Conservation (phyloP, 2,888 invertebrate species). For the Eurytoma adleriae region DNA sequence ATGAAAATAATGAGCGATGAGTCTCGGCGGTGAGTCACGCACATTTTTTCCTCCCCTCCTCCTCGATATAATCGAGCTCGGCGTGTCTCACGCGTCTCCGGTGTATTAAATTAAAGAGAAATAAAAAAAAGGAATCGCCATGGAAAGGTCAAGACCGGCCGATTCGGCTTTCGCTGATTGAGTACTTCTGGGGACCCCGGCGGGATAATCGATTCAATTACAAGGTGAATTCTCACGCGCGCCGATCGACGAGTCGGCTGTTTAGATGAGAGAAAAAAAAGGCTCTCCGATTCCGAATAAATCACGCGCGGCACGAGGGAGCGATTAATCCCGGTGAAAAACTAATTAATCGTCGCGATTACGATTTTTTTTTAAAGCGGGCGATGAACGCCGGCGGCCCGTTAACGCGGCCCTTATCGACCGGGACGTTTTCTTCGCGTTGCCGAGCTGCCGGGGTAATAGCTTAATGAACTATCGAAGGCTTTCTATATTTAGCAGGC, state of each 20-base stretch:
- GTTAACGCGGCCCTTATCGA: conserved; percentile 30
- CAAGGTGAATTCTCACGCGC: conserved; percentile 18
- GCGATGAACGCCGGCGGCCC: not conserved
- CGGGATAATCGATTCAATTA: conserved; percentile 42
- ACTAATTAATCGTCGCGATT: conserved; percentile 55
- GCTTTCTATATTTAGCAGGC: not conserved
- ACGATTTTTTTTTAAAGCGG: conserved; percentile 30
- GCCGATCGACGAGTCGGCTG: too few species aligned
- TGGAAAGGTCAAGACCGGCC: not conserved
- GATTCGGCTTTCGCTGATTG: conserved; percentile 5
- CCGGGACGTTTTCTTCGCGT: conserved; percentile 19
- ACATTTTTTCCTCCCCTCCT: too few species aligned
- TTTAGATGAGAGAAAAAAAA: not conserved
- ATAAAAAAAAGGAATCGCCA: not conserved
- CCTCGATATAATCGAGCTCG: too few species aligned
- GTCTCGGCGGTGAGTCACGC: too few species aligned
- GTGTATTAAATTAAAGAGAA: not conserved
- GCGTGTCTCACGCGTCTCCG: too few species aligned
- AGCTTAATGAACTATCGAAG: conserved; percentile 23
- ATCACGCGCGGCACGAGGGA: conserved; percentile 19
- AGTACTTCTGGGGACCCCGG: not conserved
- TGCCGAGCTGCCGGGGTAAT: conserved; percentile 28
- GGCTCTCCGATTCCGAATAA: not conserved
- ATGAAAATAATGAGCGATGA: too few species aligned
- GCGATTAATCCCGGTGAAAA: conserved; percentile 47